Evolutionary conservation across 2,797 vertebrate species (phyloP).

Genomic region (Gymnopithys bicolor): DNA sequence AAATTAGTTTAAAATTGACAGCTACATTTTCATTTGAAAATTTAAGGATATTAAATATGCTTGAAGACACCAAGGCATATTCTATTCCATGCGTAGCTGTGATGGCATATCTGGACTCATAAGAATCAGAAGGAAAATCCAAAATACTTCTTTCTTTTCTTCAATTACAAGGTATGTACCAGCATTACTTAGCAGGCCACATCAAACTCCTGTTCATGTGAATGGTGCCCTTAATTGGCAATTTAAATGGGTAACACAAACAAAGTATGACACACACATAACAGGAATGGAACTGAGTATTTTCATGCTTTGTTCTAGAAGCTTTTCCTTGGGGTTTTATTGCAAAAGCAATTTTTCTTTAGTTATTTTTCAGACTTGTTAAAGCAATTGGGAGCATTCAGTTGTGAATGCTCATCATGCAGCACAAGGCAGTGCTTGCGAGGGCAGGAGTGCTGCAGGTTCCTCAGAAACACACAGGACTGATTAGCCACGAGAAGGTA

Average conservation of each 20-base stretch:
- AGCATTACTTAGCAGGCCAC: background rate
- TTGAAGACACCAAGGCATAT: slow-evolving; percentile 64
- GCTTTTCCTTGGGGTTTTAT: slow-evolving; percentile 14
- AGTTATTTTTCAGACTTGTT: slow-evolving; percentile 50
- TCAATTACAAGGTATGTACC: background rate
- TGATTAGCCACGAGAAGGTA: background rate
- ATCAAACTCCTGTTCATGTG: background rate
- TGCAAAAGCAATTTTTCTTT: slow-evolving; percentile 24
- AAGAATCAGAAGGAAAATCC: background rate
- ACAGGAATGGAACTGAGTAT: background rate
- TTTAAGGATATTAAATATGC: slow-evolving; percentile 78
- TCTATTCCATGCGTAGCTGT: background rate
- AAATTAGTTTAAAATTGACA: slow-evolving; percentile 88
- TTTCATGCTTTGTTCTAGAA: slow-evolving; percentile 15
- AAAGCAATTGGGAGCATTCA: slow-evolving; percentile 41
- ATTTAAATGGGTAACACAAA: slow-evolving; percentile 33
- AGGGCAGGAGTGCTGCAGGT: background rate
- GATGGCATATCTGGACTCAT: background rate
- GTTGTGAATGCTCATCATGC: background rate
- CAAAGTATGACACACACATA: background rate
- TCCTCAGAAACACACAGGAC: background rate
- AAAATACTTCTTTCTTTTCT: background rate
- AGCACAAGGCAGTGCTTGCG: background rate
- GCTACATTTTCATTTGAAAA: slow-evolving; percentile 83
- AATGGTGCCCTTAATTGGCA: slow-evolving; percentile 24